phyloP scores from a whole-genome alignment of 1,140 invertebrate species.

The Drosophila triauraria region DNA sequence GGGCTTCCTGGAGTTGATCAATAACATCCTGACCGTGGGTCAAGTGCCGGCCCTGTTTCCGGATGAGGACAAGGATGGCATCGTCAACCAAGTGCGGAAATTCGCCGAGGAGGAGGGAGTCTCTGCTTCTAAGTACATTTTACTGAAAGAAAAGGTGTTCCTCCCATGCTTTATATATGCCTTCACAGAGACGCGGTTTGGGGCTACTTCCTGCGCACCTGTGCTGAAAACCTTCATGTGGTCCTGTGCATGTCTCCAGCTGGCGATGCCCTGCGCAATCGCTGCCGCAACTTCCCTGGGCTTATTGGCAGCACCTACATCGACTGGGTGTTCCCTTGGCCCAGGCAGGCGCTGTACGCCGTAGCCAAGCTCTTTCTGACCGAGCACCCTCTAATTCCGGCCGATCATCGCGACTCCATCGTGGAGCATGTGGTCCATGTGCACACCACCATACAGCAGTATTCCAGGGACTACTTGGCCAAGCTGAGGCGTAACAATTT shows the following conservation, averaged over 20 bases:
- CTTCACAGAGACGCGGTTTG: slow-evolving; percentile 90
- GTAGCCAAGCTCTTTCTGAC: slow-evolving; percentile 93
- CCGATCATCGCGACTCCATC: slow-evolving; percentile 88
- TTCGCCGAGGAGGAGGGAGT: slow-evolving; percentile 89
- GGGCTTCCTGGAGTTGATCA: slow-evolving; percentile 95
- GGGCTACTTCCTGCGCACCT: slow-evolving; percentile 92
- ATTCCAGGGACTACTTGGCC: slow-evolving; percentile 90
- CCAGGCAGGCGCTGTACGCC: slow-evolving; percentile 93
- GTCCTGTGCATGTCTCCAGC: slow-evolving; percentile 95
- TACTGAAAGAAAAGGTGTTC: too few species aligned
- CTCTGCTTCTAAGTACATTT: slow-evolving; percentile 87
- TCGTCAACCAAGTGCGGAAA: slow-evolving; percentile 89
- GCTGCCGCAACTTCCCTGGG: slow-evolving; percentile 95
- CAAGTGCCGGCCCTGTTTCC: slow-evolving; percentile 93
- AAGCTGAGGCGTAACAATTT: slow-evolving; percentile 92
- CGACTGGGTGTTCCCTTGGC: slow-evolving; percentile 97
- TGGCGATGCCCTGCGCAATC: slow-evolving; percentile 91
- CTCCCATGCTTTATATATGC: background rate
- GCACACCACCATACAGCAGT: slow-evolving; percentile 90
- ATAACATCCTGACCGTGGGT: slow-evolving; percentile 95
- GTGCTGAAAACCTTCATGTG: slow-evolving; percentile 93
- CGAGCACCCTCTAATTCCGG: slow-evolving; percentile 87
- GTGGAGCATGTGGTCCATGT: slow-evolving; percentile 94
- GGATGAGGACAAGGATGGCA: slow-evolving; percentile 94
- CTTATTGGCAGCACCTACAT: slow-evolving; percentile 96